Evolutionary conservation across 2,888 invertebrate species (phyloP).

Genomic region (Argyra leucocephala): DNA sequence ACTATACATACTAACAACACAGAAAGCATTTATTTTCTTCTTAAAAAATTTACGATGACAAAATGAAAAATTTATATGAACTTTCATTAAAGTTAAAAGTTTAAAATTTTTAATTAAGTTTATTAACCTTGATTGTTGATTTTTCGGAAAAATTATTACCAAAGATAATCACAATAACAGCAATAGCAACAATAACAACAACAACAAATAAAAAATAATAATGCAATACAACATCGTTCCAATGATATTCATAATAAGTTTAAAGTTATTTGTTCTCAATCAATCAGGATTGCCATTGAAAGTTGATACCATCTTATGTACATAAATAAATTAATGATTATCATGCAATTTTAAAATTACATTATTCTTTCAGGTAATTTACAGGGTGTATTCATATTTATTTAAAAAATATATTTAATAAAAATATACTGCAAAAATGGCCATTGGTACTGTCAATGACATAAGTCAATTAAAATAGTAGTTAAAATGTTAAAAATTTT

Average conservation of each 20-base stretch:
- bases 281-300: conserved; percentile 3
- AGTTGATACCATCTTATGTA: not conserved
- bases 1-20: no score
- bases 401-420: no score
- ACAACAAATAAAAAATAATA: not conserved
- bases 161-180: no score
- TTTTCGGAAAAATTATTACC: no score
- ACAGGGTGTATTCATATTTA: no score
- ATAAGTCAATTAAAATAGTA: no score
- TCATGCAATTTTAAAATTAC: no score
- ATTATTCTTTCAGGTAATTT: no score
- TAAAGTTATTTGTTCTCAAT: not conserved
- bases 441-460: no score
- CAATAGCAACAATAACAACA: not conserved
- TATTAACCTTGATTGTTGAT: not conserved
- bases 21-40: not conserved
- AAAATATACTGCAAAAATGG: no score
- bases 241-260: not conserved
- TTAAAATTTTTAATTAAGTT: conserved; percentile 1
- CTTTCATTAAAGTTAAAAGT: conserved; percentile 1
- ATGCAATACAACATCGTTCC: not conserved
- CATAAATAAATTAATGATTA: no score
- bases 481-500: no score
- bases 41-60: not conserved
- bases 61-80: conserved; percentile 4